Evolutionary conservation across 2,888 invertebrate genomes (phyloP), one percentile per base, ranked within the genome.

Genomic region (Standfussiana lucernea): DNA sequence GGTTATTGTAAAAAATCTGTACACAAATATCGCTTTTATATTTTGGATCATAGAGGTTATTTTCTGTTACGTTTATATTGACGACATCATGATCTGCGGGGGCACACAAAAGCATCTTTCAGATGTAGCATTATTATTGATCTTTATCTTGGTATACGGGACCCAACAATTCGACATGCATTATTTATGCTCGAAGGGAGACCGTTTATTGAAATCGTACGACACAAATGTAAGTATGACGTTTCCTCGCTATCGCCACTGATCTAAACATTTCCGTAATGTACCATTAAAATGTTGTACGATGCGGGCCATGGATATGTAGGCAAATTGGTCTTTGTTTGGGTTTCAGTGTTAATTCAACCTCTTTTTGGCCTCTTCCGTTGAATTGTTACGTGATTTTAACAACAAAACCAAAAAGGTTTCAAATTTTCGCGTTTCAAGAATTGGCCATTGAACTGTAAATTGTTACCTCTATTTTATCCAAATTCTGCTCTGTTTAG

Each of bases 121-220:
- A 77, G 72, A 82, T 90, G 91, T 92, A 89, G 90, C 75, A 77
- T 92, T 92, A 92, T 92, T 93, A 93, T 93, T 89, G 94, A 94
- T 94, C 91, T 89, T 92, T 93, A 93, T 94, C 92, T 88, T 84
- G 68, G 78, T 84, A 88, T 90, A 91, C 90, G 90, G 92, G 90
- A 79, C 90, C 85, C 87, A 91, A 92, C 93, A 94, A 95, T 95
- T 95, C 93, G 94, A 95, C 95, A 95, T 95, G 93, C 95, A 96
- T 96, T 96, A 96, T 96, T 96, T 95, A 96, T 95, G 91, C 92
- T 92, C 89, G 83, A 88, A 91, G 95, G 95, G 94, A 91, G 93
- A 86, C 88, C 92, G 92, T 93, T 95, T 95, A 95, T 96, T 95
- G 95, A 95, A 95, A 95, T 95, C 92, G 93, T 94, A 93, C 90